These are phyloP conservation scores for Zaprionus obscuricornis DNA, from an alignment of 2,888 invertebrate species.

Conservation along the genomic window DNA sequence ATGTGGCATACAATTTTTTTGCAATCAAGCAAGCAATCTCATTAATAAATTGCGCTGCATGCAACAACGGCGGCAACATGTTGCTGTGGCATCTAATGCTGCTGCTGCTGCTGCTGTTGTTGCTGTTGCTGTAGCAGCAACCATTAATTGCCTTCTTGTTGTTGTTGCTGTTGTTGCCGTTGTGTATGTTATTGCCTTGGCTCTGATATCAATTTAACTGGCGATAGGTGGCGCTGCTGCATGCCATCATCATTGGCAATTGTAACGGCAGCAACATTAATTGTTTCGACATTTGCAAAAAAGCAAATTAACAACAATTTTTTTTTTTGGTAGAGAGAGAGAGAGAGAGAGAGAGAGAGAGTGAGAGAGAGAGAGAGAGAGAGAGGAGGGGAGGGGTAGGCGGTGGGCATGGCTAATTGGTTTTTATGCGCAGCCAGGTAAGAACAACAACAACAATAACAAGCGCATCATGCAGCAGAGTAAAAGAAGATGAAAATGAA, in stretches of 20 bases:
- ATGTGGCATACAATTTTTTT: constrained; percentile 58
- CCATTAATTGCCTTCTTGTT: constrained; percentile 75
- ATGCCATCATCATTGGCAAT: constrained; percentile 62
- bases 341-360: neutral
- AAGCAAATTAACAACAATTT: constrained; percentile 34
- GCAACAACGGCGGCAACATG: constrained; percentile 68
- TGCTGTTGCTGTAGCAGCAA: constrained; percentile 50
- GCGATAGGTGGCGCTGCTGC: constrained; percentile 78
- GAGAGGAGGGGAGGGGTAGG: constrained; percentile 3
- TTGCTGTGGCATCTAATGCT: constrained; percentile 38
- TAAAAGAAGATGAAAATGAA: constrained; percentile 2
- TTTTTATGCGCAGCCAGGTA: constrained; percentile 61
- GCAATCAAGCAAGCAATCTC: constrained; percentile 81
- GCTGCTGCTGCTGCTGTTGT: constrained; percentile 26
- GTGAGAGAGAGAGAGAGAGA: neutral
- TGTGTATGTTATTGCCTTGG: constrained; percentile 35
- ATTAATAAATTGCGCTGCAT: constrained; percentile 82
- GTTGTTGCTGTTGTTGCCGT: constrained; percentile 24
- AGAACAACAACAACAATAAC: constrained; percentile 1
- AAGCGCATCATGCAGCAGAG: no score
- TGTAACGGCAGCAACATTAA: constrained; percentile 54
- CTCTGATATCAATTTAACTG: constrained; percentile 62
- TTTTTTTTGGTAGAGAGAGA: neutral
- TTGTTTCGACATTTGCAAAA: constrained; percentile 53
- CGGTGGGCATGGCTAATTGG: constrained; percentile 68